A percentile compares a stretch with the other conserved stretches of the same genome.
Conservation (phyloP, 2,797 vertebrate genomes). For the Lacerta viridis region DNA sequence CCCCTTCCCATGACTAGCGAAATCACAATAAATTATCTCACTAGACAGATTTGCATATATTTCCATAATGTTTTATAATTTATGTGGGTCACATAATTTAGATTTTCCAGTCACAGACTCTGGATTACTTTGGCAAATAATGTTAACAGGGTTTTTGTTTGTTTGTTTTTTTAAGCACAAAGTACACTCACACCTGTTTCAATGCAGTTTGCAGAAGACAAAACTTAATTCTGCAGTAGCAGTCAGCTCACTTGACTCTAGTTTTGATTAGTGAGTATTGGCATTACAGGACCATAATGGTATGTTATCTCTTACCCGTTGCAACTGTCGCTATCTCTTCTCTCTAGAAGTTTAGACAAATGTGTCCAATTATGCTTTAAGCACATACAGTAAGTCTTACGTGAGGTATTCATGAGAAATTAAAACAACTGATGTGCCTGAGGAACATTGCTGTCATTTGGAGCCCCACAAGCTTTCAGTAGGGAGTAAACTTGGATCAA, state of each 20-base stretch:
- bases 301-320: conserved; percentile 39
- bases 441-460: background rate
- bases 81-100: conserved; percentile 1
- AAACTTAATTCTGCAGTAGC: conserved; percentile 53
- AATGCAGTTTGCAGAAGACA: conserved; percentile 36
- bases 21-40: background rate
- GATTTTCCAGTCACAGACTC: background rate
- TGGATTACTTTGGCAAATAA: background rate
- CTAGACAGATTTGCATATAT: background rate
- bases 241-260: conserved; percentile 58
- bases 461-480: background rate
- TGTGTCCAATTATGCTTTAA: conserved; percentile 41
- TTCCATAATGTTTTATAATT: background rate
- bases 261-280: conserved; percentile 70
- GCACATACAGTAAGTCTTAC: conserved; percentile 38
- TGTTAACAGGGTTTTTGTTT: too few relatives aligned
- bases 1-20: background rate
- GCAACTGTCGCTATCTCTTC: conserved; percentile 38
- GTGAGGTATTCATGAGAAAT: conserved; percentile 31
- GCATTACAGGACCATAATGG: conserved; percentile 51
- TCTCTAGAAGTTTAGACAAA: conserved; percentile 54
- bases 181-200: background rate
- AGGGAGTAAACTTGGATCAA: background rate
- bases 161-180: background rate
- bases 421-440: background rate